Evolutionary conservation across 2,888 invertebrate species (phyloP).

Genomic region (Fabriciana adippe): DNA sequence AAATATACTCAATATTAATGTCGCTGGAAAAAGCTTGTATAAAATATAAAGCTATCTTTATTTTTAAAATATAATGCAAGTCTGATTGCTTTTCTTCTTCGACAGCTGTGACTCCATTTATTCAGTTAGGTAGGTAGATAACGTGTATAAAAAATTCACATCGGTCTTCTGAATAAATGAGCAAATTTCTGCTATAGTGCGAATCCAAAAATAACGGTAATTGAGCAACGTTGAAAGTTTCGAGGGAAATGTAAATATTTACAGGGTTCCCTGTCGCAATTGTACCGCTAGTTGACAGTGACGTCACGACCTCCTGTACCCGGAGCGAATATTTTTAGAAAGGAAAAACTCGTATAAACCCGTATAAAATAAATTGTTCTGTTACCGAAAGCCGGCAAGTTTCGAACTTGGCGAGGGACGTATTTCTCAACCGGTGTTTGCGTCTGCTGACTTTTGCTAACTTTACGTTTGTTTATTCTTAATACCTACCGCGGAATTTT

Average conservation of each 20-base stretch:
- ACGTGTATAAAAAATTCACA: conserved; percentile 1
- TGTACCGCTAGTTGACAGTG: conserved; percentile 50
- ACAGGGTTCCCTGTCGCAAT: conserved; percentile 48
- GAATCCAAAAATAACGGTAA: conserved; percentile 36
- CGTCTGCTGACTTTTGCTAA: conserved; percentile 37
- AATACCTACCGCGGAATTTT: conserved; percentile 2
- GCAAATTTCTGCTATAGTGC: conserved; percentile 6
- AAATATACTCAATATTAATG: no score
- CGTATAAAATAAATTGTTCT: conserved; percentile 61
- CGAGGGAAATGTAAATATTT: conserved; percentile 48
- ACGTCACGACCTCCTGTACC: conserved; percentile 38
- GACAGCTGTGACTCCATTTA: not conserved
- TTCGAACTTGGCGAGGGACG: conserved; percentile 42
- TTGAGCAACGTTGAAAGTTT: conserved; percentile 41
- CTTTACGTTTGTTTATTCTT: conserved; percentile 25
- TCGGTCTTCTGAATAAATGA: conserved; percentile 8
- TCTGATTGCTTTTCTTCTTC: not conserved
- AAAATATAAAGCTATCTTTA: no score
- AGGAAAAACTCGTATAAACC: conserved; percentile 41
- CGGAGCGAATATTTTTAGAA: conserved; percentile 37
- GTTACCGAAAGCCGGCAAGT: conserved; percentile 53
- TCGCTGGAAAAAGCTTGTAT: no score
- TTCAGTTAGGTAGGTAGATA: not conserved
- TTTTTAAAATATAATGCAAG: no score
- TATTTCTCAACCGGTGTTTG: conserved; percentile 39